A percentile compares a stretch with the other conserved stretches of the same genome.
These are phyloP conservation scores for Ochlodes sylvanus DNA, from an alignment of 2,888 invertebrate species.

Conservation along the genomic window DNA sequence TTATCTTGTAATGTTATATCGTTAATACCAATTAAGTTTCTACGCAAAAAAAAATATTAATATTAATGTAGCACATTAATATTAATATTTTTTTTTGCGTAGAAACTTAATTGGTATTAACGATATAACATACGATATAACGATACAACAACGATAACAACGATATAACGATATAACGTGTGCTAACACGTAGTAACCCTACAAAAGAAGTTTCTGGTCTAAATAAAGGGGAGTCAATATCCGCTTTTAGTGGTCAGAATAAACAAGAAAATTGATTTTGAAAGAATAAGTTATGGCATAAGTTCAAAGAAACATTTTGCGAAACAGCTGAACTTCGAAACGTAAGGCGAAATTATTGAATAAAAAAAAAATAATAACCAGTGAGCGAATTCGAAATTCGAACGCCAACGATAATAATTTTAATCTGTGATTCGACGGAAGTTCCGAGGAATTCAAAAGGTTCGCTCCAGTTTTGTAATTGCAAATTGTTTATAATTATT, in stretches of 20 bases:
- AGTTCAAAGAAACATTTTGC: slow-evolving; percentile 71
- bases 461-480: slow-evolving; percentile 33
- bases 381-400: slow-evolving; percentile 32
- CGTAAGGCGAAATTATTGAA: slow-evolving; percentile 42
- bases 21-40: neutral
- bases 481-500: slow-evolving; percentile 23
- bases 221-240: slow-evolving; percentile 68
- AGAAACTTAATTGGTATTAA: neutral
- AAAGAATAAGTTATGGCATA: slow-evolving; percentile 64
- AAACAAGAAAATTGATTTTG: slow-evolving; percentile 83
- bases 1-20: too few relatives aligned
- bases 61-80: too few relatives aligned
- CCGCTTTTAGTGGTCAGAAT: slow-evolving; percentile 71
- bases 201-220: slow-evolving; percentile 47
- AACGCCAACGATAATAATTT: slow-evolving; percentile 42
- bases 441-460: slow-evolving; percentile 26
- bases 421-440: slow-evolving; percentile 42
- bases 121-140: too few relatives aligned
- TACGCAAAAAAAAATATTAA: too few relatives aligned
- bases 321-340: slow-evolving; percentile 49
- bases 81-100: too few relatives aligned
- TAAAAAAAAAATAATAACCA: slow-evolving; percentile 30
- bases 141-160: too few relatives aligned
- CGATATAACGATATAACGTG: too few relatives aligned
- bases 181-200: slow-evolving; percentile 42